Evolutionary conservation across 2,888 invertebrate genomes (phyloP), one percentile per base, ranked within the genome.

Genomic region (Andrena bucephala): DNA sequence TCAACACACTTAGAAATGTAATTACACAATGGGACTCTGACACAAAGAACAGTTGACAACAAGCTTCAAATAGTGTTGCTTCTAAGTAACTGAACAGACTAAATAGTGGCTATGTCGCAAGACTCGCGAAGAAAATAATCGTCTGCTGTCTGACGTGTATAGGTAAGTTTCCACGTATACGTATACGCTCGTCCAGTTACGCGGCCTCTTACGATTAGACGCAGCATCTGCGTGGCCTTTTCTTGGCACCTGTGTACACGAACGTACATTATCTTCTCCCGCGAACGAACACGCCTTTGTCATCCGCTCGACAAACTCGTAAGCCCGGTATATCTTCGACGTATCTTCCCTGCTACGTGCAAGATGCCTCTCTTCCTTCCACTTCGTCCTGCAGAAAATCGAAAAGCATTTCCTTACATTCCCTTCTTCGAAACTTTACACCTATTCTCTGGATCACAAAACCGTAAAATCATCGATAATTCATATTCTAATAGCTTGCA

Each of bases 201-300:
- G 69, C 69, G 67, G 50, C 24, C 67, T 83, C 71, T 79, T 69
- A 75, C 83, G 86, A 86, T 88, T 85, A 85, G 85, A 85, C 90
- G 87, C 93, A 93, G 93, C 93, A 93, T 93, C 93, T 93, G 93
- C 92, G 91, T 68, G 85, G 85, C 86, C 88, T 87, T 86, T 86
- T 84, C 87, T 86, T 77, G 88, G 91, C 93, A 93, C 93, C 93
- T 93, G 93, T 93, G 93, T 93, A 93, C 92, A 93, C 93, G 90
- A 87, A 89, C 86, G 82, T 81, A 82, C 82, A 91, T 92, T 92
- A 92, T 93, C 92, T 89, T 88, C 89, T 86, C 84, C 83, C 82
- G 86, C 85, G 87, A 87, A 89, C 89, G 89, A 89, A 89, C 89
- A 88, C 91, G 89, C 87, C 92, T 92, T 92, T 91, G 92, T 92